Percentiles rank a stretch among this genome's conserved stretches.
phyloP scores from a whole-genome alignment of 2,888 invertebrate species.

The Troides oblongomaculatus region DNA sequence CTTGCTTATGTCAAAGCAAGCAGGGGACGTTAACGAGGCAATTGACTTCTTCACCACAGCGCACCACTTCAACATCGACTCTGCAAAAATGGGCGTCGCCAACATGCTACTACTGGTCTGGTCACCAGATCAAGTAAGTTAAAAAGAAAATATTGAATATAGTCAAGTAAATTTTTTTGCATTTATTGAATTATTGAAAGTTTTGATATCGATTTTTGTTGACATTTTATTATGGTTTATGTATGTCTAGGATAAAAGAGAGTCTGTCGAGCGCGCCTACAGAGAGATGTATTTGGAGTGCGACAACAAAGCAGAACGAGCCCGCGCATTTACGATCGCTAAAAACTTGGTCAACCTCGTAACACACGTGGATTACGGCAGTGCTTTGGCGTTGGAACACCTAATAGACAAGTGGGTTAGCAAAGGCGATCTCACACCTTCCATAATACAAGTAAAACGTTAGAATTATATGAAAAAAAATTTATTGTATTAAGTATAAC shows the following conservation, averaged over 20 bases:
- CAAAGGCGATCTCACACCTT: constrained; percentile 65
- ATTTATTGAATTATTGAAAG: too few species aligned
- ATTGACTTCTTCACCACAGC: constrained; percentile 93
- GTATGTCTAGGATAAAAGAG: constrained; percentile 78
- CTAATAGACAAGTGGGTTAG: constrained; percentile 67
- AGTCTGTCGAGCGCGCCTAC: constrained; percentile 89
- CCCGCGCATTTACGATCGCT: constrained; percentile 62
- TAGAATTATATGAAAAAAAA: background rate
- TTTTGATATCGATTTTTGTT: too few species aligned
- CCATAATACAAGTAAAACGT: constrained; percentile 64
- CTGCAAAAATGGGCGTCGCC: constrained; percentile 85
- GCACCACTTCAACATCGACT: constrained; percentile 87
- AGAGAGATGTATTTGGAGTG: constrained; percentile 84
- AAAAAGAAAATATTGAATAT: background rate
- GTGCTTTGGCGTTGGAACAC: constrained; percentile 67
- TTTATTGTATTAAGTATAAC: background rate
- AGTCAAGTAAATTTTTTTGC: too few species aligned
- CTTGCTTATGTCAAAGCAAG: constrained; percentile 85
- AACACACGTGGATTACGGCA: constrained; percentile 59
- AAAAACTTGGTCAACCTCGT: constrained; percentile 54
- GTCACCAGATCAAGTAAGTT: constrained; percentile 85
- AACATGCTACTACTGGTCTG: constrained; percentile 89
- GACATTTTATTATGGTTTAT: background rate
- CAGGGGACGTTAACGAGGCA: constrained; percentile 92
- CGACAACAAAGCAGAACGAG: constrained; percentile 71